Evolutionary conservation across 2,797 vertebrate genomes (phyloP).

Genomic region (Protosalanx chinensis): DNA sequence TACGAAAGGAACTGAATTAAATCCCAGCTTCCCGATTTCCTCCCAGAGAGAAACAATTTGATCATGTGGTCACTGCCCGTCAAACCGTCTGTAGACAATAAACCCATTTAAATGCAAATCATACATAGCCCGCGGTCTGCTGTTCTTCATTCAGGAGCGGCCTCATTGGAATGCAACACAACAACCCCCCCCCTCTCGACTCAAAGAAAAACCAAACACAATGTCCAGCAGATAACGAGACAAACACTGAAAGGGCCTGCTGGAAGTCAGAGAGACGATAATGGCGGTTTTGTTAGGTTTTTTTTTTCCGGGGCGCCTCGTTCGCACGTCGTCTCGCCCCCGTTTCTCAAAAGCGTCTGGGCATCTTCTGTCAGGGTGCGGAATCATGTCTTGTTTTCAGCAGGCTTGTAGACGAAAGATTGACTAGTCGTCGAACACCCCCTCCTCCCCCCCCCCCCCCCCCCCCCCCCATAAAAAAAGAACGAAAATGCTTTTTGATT

Average conservation of each 20-base stretch:
- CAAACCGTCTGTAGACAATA: constrained; percentile 55
- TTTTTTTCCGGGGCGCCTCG: too few relatives aligned
- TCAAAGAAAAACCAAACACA: neutral
- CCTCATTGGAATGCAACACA: constrained; percentile 51
- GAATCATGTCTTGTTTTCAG: neutral
- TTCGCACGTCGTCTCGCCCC: neutral
- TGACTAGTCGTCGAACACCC: neutral
- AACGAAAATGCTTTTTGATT: neutral
- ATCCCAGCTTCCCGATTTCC: constrained; percentile 47
- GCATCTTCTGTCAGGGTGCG: neutral
- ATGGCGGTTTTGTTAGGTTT: neutral
- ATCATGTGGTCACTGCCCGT: constrained; percentile 52
- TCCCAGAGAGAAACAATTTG: constrained; percentile 43
- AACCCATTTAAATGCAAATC: constrained; percentile 74
- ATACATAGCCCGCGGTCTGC: constrained; percentile 47
- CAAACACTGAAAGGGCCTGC: neutral
- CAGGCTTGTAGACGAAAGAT: neutral
- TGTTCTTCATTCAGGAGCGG: constrained; percentile 36
- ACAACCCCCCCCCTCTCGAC: neutral
- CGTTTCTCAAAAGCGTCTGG: neutral
- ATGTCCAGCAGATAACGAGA: neutral
- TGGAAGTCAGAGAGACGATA: neutral
- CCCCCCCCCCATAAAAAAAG: too few relatives aligned
- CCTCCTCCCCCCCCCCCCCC: too few relatives aligned
- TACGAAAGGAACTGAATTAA: constrained; percentile 37